Conservation (phyloP, 2,113 vertebrate genomes). For the Erythrocercus mccallii region DNA sequence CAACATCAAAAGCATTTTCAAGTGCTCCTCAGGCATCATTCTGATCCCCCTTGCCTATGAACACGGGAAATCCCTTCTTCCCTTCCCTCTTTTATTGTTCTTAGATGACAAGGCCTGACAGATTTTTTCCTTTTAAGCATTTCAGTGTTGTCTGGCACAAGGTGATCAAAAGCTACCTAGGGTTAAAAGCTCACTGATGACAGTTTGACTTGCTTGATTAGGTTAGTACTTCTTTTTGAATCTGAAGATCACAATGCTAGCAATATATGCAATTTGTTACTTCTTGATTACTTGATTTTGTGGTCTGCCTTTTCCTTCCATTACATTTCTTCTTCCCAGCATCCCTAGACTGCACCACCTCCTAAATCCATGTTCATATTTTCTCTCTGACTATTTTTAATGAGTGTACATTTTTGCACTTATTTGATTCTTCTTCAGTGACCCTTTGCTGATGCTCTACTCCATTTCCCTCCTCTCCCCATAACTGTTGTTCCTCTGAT, state of each 20-base stretch:
- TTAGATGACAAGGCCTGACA: not conserved
- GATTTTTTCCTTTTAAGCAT: not conserved
- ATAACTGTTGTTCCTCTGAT: not conserved
- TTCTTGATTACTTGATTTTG: not conserved
- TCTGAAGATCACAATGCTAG: not conserved
- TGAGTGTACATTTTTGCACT: not conserved
- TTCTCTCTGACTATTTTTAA: constrained; percentile 44
- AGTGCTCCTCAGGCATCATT: not conserved
- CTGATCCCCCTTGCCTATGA: not conserved
- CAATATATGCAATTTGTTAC: not conserved
- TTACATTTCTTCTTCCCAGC: not conserved
- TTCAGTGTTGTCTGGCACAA: not conserved
- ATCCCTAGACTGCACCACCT: not conserved
- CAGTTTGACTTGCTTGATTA: not conserved
- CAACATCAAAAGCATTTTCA: not conserved
- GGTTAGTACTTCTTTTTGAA: not conserved
- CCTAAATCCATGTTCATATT: constrained; percentile 30
- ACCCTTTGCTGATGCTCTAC: not conserved
- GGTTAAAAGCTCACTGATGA: not conserved
- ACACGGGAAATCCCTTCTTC: not conserved
- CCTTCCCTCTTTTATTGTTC: not conserved
- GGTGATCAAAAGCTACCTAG: not conserved
- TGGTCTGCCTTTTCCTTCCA: not conserved
- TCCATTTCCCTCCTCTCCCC: not conserved
- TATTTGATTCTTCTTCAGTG: constrained; percentile 14